Percentiles rank a stretch among this genome's conserved stretches.
Conservation (phyloP, 2,797 vertebrate species). For the Echeneis naucrates region DNA sequence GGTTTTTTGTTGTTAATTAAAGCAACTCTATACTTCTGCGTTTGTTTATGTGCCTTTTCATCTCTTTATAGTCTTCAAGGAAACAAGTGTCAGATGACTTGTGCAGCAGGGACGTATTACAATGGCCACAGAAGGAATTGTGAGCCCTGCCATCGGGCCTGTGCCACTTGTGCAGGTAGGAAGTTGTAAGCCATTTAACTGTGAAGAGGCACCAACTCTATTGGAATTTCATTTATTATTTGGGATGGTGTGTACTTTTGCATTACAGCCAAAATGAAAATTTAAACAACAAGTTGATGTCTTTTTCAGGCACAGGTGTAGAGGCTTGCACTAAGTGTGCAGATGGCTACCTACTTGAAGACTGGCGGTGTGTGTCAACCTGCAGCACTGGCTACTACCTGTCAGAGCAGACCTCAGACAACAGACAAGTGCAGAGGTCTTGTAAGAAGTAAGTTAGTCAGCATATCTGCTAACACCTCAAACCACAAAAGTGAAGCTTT, state of each 20-base stretch:
- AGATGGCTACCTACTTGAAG: slow-evolving; percentile 91
- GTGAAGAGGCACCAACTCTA: too few relatives aligned
- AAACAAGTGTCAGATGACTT: slow-evolving; percentile 90
- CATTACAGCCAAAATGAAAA: not conserved
- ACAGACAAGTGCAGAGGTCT: slow-evolving; percentile 85
- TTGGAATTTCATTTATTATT: not conserved
- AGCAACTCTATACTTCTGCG: not conserved
- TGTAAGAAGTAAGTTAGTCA: slow-evolving; percentile 93
- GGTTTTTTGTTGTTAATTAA: not conserved
- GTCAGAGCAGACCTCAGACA: slow-evolving; percentile 87
- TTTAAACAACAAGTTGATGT: not conserved
- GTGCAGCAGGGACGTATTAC: slow-evolving; percentile 92
- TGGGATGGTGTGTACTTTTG: not conserved
- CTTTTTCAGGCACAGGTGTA: slow-evolving; percentile 88
- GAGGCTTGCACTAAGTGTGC: slow-evolving; percentile 94
- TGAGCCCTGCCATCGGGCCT: slow-evolving; percentile 92
- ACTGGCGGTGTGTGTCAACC: slow-evolving; percentile 91
- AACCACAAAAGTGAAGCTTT: slow-evolving; percentile 2
- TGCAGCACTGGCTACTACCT: slow-evolving; percentile 92
- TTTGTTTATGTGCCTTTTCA: not conserved
- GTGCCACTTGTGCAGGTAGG: slow-evolving; percentile 95
- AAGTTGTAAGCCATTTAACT: not conserved
- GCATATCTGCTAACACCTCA: slow-evolving; percentile 31
- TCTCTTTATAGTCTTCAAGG: slow-evolving; percentile 88
- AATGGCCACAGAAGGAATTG: slow-evolving; percentile 91